Base-by-base conservation (phyloP, 2,113 vertebrate species). In the Lophochroa leadbeateri region DNA sequence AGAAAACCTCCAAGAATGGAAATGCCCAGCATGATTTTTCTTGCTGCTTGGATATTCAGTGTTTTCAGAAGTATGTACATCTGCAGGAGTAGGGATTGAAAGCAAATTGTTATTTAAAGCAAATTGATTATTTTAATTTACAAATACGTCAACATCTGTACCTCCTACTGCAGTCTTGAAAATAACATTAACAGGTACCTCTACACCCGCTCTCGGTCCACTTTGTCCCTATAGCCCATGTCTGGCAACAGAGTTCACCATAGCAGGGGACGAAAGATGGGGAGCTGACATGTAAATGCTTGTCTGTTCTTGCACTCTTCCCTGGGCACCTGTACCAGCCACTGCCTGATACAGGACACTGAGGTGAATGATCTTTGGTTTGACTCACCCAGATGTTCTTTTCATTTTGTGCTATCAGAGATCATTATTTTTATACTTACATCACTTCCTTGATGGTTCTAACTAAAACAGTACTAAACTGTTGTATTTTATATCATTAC, bases 311-410 rank as follows among this genome's bases (percentile, higher is more conserved):
- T 87, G n/a, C 0, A 2, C 17, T 61, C 7, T 21, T 79, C 39
- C 41, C 35, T 44, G 21, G 49, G 49, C 25, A 55, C 21, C 47
- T 27, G 3, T 11, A 33, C 15, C 10, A 27, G 58, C 41, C 28
- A 2, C 39, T 20, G 72, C 8, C 52, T 0, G 0, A 17, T 47
- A 17, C 17, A 4, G 23, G 23, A 7, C 27, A 7, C 3, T 19
- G 50, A 65, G 37, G 27, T 46, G 47, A 58, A 39, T 17, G 21
- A 23, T 24, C 57, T 58, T 71, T 44, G 21, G 11, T 83, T 71
- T 80, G 31, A 71, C 16, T 43, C 68, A 43, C 15, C 14, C 10
- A 14, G 39, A 37, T 35, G 8, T 16, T 64, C 11, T 71, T 53
- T 75, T 60, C 43, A 60, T 67, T 17, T 35, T 55, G 49, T 77